Conservation (phyloP, 2,888 invertebrate genomes). For the Zygogramma bicolorata region DNA sequence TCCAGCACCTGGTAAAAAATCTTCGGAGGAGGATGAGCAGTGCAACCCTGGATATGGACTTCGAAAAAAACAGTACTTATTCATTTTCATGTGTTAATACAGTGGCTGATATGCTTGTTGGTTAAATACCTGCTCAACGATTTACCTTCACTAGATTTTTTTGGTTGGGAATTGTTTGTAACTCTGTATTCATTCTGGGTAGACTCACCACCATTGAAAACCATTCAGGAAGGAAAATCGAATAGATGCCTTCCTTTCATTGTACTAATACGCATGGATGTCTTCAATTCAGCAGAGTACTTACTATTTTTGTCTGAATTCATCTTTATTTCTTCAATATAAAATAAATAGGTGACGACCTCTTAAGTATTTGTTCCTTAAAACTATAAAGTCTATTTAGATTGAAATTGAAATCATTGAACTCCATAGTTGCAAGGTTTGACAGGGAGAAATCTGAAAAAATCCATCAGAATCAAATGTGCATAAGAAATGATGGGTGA, state of each 20-base stretch:
- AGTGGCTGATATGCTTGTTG: constrained; percentile 68
- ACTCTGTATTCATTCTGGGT: constrained; percentile 59
- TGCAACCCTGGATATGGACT: constrained; percentile 56
- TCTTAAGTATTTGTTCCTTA: too few relatives aligned
- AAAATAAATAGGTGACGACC: too few relatives aligned
- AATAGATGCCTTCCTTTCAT: constrained; percentile 25
- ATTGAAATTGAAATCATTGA: too few relatives aligned
- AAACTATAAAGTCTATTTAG: too few relatives aligned
- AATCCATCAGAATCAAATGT: too few relatives aligned
- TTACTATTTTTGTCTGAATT: not conserved
- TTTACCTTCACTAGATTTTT: constrained; percentile 68
- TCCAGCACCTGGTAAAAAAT: constrained; percentile 65
- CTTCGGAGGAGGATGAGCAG: constrained; percentile 59
- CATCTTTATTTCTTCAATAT: too few relatives aligned
- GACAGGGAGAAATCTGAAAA: too few relatives aligned
- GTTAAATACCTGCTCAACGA: constrained; percentile 67
- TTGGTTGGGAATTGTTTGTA: constrained; percentile 65
- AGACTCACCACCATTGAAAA: not conserved
- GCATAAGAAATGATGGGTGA: too few relatives aligned
- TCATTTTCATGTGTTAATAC: constrained; percentile 69
- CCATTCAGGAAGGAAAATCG: not conserved
- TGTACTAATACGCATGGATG: not conserved
- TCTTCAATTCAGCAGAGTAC: not conserved
- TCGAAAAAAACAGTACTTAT: constrained; percentile 68
- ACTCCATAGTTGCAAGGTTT: too few relatives aligned